Conservation (phyloP, 2,113 vertebrate species). For the Ptilonorhynchus violaceus region DNA sequence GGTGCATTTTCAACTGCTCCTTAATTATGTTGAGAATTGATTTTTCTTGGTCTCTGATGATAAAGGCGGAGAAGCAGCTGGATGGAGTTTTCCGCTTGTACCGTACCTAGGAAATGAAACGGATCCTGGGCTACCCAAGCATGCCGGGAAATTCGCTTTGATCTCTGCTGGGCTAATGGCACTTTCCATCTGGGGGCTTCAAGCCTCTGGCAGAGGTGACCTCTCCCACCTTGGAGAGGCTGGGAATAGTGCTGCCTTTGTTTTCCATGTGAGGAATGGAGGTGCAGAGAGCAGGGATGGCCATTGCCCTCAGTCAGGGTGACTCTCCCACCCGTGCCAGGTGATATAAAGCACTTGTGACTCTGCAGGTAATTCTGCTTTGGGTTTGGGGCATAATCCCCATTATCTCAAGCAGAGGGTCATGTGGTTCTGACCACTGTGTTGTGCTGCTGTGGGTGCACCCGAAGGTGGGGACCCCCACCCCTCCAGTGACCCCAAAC, state of each 20-base stretch:
- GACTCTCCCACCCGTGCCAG: rapidly evolving
- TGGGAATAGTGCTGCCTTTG: not conserved
- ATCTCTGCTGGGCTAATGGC: not conserved
- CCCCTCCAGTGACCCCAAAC: not conserved
- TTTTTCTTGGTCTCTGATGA: not conserved
- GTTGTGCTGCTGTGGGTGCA: not conserved
- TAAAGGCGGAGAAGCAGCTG: conserved; percentile 4
- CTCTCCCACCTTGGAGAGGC: not conserved
- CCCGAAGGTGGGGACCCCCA: not conserved
- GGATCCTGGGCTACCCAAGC: not conserved
- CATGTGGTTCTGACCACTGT: not conserved
- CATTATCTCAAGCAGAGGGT: not conserved
- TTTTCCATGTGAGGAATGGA: not conserved
- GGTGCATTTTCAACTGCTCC: not conserved
- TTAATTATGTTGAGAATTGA: not conserved
- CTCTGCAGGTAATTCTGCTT: not conserved
- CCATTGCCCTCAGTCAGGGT: rapidly evolving
- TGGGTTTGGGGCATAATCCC: not conserved
- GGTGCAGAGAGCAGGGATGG: not conserved
- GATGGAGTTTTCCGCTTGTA: not conserved
- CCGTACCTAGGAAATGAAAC: not conserved
- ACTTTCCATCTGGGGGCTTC: not conserved
- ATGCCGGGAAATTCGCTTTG: not conserved
- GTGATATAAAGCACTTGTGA: not conserved
- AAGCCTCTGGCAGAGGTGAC: not conserved